Conservation (phyloP, 2,888 invertebrate genomes). For the Icerya purchasi region DNA sequence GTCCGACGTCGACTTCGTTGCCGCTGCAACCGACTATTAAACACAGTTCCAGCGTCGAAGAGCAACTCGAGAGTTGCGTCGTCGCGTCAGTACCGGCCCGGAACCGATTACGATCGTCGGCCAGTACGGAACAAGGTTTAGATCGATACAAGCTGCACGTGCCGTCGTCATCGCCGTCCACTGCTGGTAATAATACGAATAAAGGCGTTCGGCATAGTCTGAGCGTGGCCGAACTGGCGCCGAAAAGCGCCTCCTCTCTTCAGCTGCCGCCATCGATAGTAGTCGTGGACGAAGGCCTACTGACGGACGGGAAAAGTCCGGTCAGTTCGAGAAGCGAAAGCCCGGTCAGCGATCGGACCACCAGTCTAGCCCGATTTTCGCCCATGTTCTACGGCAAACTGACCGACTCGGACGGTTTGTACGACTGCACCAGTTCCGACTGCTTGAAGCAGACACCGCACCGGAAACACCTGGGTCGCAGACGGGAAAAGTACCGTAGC, state of each 20-base stretch:
- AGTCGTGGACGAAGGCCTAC: slow-evolving; percentile 28
- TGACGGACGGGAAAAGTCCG: slow-evolving; percentile 27
- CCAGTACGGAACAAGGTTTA: background rate
- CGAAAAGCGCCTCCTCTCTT: too few species aligned
- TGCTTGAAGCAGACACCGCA: slow-evolving; percentile 25
- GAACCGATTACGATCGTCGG: background rate
- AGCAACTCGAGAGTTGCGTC: background rate
- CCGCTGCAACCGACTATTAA: background rate
- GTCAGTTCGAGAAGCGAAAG: slow-evolving; percentile 60
- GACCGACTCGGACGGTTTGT: slow-evolving; percentile 57
- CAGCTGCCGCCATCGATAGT: slow-evolving; percentile 39
- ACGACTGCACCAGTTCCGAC: slow-evolving; percentile 59
- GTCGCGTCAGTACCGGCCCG: background rate
- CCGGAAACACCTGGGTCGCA: slow-evolving; percentile 12
- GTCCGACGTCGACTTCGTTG: too few species aligned
- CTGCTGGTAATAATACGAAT: background rate
- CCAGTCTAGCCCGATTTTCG: slow-evolving; percentile 41
- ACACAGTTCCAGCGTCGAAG: too few species aligned
- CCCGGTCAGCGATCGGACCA: slow-evolving; percentile 48
- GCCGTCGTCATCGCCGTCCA: background rate
- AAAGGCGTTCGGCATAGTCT: too few species aligned
- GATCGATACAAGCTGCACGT: background rate
- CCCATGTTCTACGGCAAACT: slow-evolving; percentile 48
- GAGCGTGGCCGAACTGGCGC: too few species aligned
- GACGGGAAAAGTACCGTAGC: slow-evolving; percentile 5